Evolutionary conservation across 2,797 vertebrate genomes (phyloP).

Genomic region (Numenius phaeopus): DNA sequence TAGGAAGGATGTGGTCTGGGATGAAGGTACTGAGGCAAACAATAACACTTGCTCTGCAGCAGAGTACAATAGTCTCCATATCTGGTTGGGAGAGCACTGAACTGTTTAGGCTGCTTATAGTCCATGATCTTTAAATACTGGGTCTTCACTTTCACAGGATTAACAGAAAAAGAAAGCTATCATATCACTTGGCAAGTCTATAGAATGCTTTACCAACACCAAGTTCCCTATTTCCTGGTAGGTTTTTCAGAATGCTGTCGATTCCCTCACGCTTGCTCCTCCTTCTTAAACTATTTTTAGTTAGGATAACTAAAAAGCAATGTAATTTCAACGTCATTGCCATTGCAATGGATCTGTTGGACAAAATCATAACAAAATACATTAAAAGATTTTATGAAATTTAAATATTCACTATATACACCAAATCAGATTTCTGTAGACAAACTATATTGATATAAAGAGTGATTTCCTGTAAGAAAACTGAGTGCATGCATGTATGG

Average conservation of each 20-base stretch:
- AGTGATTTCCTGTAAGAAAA: background rate
- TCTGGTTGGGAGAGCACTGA: background rate
- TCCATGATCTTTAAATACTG: background rate
- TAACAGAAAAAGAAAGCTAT: background rate
- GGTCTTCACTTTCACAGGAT: background rate
- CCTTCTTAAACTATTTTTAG: background rate
- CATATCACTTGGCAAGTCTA: background rate
- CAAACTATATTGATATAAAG: background rate
- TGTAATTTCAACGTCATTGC: background rate
- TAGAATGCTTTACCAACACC: background rate
- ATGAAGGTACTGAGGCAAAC: background rate
- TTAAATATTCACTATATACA: background rate
- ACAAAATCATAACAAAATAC: background rate
- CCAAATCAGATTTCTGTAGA: background rate
- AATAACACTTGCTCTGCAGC: background rate
- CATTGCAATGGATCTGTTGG: background rate
- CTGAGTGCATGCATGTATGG: rapidly evolving
- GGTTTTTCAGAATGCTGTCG: background rate
- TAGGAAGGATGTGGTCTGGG: background rate
- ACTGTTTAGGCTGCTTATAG: background rate
- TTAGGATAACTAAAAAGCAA: background rate
- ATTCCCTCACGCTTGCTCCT: background rate
- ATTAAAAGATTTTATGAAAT: background rate
- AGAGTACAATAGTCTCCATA: background rate
- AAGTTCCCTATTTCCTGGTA: background rate